Evolutionary conservation across 2,888 invertebrate genomes (phyloP).

Genomic region (Caenorhabditis imperialis): DNA sequence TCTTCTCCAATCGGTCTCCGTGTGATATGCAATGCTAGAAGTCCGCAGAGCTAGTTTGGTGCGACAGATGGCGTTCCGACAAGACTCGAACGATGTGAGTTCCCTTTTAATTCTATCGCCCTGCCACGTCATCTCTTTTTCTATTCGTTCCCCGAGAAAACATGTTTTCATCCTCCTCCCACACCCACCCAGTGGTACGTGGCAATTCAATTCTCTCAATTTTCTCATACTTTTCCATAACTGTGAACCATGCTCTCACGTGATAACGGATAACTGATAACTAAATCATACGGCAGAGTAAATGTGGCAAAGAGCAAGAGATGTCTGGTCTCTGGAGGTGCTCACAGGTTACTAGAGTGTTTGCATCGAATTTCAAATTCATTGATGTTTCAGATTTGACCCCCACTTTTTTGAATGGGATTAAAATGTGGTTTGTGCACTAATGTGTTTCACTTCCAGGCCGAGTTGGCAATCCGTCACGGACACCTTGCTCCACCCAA

Average conservation of each 20-base stretch:
- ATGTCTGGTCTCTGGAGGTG: too few relatives aligned
- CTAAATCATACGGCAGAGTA: too few relatives aligned
- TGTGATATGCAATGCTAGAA: slow-evolving; percentile 60
- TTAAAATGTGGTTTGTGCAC: too few relatives aligned
- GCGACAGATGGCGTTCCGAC: slow-evolving; percentile 66
- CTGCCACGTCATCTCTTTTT: slow-evolving; percentile 16
- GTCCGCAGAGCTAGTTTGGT: slow-evolving; percentile 62
- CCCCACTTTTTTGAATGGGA: too few relatives aligned
- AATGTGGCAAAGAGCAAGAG: too few relatives aligned
- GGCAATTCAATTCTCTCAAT: slow-evolving; percentile 29
- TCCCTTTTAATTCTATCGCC: neutral
- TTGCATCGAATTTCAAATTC: too few relatives aligned
- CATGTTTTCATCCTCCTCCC: slow-evolving; percentile 18
- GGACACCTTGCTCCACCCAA: slow-evolving; percentile 72
- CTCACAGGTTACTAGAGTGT: too few relatives aligned
- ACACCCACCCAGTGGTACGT: too few relatives aligned
- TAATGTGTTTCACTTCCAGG: slow-evolving; percentile 57
- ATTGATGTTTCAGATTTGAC: too few relatives aligned
- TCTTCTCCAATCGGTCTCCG: slow-evolving; percentile 8
- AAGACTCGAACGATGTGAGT: slow-evolving; percentile 65
- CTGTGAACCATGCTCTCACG: too few relatives aligned
- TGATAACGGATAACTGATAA: too few relatives aligned
- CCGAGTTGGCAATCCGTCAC: slow-evolving; percentile 69
- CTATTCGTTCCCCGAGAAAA: slow-evolving; percentile 9
- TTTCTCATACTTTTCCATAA: too few relatives aligned